Evolutionary conservation across 1,140 invertebrate genomes (phyloP).

Genomic region (Caenorhabditis brenneri): DNA sequence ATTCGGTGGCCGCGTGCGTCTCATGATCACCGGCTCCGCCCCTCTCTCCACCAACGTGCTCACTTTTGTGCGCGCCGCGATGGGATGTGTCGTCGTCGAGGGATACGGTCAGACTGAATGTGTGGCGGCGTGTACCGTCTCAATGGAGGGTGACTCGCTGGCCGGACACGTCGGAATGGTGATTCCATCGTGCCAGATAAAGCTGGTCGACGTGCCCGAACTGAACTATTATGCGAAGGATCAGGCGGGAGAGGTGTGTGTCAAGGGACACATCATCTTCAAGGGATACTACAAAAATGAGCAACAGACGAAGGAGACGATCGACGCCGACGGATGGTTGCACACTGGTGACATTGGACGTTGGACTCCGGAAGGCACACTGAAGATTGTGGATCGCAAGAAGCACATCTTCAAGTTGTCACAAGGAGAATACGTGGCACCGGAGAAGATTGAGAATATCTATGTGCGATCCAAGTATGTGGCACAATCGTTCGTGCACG

Average conservation of each 20-base stretch:
- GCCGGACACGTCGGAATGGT: conserved; percentile 71
- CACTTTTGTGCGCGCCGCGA: conserved; percentile 87
- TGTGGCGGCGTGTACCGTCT: conserved; percentile 83
- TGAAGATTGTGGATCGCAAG: conserved; percentile 75
- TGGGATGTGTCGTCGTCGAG: conserved; percentile 80
- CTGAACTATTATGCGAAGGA: conserved; percentile 67
- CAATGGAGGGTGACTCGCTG: conserved; percentile 66
- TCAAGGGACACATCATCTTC: conserved; percentile 68
- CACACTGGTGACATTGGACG: conserved; percentile 71
- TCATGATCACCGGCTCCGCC: conserved; percentile 93
- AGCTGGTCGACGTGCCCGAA: conserved; percentile 71
- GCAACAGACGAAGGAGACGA: conserved; percentile 72
- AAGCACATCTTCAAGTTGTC: conserved; percentile 75
- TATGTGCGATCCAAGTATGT: conserved; percentile 73
- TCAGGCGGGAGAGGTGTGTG: conserved; percentile 64
- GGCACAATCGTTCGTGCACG: conserved; percentile 74
- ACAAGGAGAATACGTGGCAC: conserved; percentile 76
- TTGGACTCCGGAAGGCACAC: conserved; percentile 72
- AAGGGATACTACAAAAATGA: conserved; percentile 72
- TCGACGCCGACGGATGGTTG: conserved; percentile 73
- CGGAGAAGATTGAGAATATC: conserved; percentile 75
- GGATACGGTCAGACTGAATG: conserved; percentile 97
- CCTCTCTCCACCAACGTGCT: conserved; percentile 89
- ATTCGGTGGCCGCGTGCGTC: conserved; percentile 87
- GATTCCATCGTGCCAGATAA: conserved; percentile 67